Conservation (phyloP, 2,888 invertebrate species). For the Oscheius myriophilus region DNA sequence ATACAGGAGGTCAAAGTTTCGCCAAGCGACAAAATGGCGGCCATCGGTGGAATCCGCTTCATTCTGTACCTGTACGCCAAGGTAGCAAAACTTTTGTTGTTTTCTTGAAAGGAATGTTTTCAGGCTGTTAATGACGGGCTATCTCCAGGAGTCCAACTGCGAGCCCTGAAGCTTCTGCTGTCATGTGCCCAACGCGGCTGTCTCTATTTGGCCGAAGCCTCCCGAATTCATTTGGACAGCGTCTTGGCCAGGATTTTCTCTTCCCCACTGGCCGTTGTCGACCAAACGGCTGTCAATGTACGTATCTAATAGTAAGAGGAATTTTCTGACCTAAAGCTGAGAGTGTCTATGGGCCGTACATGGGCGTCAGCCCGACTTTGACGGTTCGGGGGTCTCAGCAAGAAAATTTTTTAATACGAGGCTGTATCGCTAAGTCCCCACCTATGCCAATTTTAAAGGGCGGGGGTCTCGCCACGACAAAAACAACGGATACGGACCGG, state of each 20-base stretch:
- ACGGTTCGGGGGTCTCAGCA: too few relatives aligned
- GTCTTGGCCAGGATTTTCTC: slow-evolving; percentile 28
- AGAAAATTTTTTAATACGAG: too few relatives aligned
- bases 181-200: slow-evolving; percentile 3
- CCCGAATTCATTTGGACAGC: background rate
- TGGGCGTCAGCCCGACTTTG: too few relatives aligned
- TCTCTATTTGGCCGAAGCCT: slow-evolving; percentile 5
- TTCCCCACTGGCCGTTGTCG: slow-evolving; percentile 31
- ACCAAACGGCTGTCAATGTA: slow-evolving; percentile 42
- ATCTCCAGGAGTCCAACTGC: slow-evolving; percentile 19
- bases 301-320: too few relatives aligned
- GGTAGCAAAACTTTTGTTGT: slow-evolving; percentile 22
- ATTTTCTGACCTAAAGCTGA: background rate
- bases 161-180: slow-evolving; percentile 29
- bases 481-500: too few relatives aligned
- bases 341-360: too few relatives aligned
- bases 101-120: background rate
- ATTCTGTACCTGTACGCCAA: slow-evolving; percentile 37
- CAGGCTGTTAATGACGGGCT: slow-evolving; percentile 36
- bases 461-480: too few relatives aligned
- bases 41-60: slow-evolving; percentile 36
- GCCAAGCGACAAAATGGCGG: slow-evolving; percentile 23
- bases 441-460: too few relatives aligned
- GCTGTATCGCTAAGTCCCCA: too few relatives aligned
- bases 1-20: slow-evolving; percentile 25